These are phyloP conservation scores for Acromyrmex heyeri DNA, from an alignment of 1,140 invertebrate genomes.

Conservation along the genomic window DNA sequence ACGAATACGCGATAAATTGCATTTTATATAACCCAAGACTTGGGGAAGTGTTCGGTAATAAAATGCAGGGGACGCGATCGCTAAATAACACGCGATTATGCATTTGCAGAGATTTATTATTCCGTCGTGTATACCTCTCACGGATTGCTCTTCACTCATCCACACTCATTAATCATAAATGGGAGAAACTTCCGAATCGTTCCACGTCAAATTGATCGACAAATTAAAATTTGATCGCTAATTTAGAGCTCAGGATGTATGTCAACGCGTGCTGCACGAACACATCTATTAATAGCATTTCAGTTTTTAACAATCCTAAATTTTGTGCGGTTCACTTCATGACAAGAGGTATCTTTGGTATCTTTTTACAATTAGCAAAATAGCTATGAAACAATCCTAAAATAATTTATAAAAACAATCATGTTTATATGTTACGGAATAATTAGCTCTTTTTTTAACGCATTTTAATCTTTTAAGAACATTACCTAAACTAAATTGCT, in stretches of 20 bases:
- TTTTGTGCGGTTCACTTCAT: background rate
- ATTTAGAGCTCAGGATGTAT: background rate
- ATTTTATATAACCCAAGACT: conserved; percentile 2
- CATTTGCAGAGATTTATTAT: conserved; percentile 39
- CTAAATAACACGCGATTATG: conserved; percentile 38
- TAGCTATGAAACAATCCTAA: background rate
- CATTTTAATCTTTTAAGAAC: background rate
- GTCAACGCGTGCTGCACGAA: background rate
- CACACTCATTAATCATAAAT: conserved; percentile 39
- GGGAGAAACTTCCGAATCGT: conserved; percentile 7
- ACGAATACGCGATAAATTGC: background rate
- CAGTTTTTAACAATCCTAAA: background rate
- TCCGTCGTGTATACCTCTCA: background rate
- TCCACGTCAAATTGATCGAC: background rate
- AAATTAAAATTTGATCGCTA: background rate
- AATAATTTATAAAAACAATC: background rate
- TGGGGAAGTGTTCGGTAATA: conserved; percentile 1
- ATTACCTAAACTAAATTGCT: conserved; percentile 1
- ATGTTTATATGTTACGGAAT: background rate
- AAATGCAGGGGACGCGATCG: conserved; percentile 13
- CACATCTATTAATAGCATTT: background rate
- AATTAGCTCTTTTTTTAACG: background rate
- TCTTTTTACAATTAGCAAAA: background rate
- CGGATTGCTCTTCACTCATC: background rate
- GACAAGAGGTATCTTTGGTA: background rate